Evolutionary conservation across 92 coral and sea anemone species (phyloP).

Genomic region (Muricea muricata): DNA sequence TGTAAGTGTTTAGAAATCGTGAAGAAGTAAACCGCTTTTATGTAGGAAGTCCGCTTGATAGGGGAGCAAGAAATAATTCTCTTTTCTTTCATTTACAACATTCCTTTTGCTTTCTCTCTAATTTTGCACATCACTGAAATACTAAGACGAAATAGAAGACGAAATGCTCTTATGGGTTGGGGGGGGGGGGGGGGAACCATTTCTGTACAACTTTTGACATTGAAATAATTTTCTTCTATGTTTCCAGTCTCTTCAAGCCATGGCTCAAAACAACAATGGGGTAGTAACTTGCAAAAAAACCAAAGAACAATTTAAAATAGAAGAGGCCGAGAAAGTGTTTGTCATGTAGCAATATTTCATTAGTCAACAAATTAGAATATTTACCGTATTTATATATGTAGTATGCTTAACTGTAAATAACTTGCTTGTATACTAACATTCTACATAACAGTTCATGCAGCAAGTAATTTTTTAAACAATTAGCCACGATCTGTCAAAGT

Average conservation of each 20-base stretch:
- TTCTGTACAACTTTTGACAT: too few species aligned
- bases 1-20: constrained; percentile 57
- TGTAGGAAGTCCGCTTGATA: too few species aligned
- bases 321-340: constrained; percentile 94
- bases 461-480: too few species aligned
- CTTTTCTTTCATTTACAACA: too few species aligned
- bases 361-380: neutral
- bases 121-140: too few species aligned
- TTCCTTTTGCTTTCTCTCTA: too few species aligned
- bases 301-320: constrained; percentile 80
- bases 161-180: too few species aligned
- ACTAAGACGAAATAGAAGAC: too few species aligned
- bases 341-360: constrained; percentile 70
- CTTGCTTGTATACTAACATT: neutral
- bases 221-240: neutral
- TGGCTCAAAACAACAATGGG: constrained; percentile 90
- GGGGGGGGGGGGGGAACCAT: too few species aligned
- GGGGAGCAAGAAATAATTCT: too few species aligned
- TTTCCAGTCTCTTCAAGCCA: constrained; percentile 84
- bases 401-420: neutral
- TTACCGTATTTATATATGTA: neutral
- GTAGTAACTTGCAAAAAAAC: constrained; percentile 87
- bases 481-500: too few species aligned
- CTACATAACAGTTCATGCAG: too few species aligned
- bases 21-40: neutral